Conservation (phyloP, 2,113 vertebrate genomes). For the Urocolius indicus region DNA sequence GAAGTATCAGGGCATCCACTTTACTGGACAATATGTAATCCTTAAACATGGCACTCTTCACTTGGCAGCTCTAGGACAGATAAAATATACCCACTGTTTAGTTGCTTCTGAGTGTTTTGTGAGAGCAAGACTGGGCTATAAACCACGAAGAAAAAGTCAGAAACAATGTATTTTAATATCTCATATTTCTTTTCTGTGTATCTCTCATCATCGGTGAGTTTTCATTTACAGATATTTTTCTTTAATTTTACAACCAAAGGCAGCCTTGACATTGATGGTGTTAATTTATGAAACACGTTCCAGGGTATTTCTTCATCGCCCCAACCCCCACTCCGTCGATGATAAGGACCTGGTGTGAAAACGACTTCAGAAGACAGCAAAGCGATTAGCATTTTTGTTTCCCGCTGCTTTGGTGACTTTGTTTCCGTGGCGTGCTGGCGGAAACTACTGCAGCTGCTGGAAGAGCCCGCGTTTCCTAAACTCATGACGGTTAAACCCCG, state of each 20-base stretch:
- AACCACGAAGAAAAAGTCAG: not conserved
- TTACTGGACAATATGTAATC: not conserved
- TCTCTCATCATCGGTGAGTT: not conserved
- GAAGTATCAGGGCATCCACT: not conserved
- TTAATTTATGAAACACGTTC: not conserved
- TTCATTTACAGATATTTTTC: not conserved
- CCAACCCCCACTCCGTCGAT: too few relatives aligned
- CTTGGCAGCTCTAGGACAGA: not conserved
- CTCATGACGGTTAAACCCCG: not conserved
- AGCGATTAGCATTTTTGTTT: not conserved
- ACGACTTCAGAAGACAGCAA: not conserved
- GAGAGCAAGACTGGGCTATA: not conserved
- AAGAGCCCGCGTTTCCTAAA: not conserved
- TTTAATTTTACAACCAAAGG: not conserved
- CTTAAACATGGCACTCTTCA: not conserved
- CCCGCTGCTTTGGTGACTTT: not conserved
- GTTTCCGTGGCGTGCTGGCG: fast-evolving
- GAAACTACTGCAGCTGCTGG: not conserved
- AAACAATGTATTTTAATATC: not conserved
- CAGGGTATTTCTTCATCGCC: not conserved
- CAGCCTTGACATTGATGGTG: not conserved
- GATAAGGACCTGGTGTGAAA: not conserved
- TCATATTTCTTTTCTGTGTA: not conserved
- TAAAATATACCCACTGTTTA: not conserved
- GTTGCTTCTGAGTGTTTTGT: not conserved